Conservation (phyloP, 2,113 vertebrate species). For the Aleadryas rufinucha region DNA sequence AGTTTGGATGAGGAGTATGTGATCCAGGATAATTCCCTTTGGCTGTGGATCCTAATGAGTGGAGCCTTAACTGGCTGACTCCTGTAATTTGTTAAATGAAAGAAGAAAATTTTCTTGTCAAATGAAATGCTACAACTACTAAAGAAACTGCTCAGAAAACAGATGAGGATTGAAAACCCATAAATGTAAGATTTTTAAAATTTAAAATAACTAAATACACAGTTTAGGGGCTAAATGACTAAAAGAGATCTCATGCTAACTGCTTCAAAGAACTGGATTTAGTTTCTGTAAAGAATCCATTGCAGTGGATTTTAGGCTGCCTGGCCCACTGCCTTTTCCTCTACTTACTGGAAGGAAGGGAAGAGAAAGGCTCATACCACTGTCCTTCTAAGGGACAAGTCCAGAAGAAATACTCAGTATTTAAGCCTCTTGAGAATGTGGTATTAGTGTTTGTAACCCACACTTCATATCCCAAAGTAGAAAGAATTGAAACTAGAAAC, state of each 20-base stretch:
- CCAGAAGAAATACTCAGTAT: not conserved
- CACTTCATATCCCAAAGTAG: not conserved
- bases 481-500: constrained; percentile 28
- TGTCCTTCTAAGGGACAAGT: not conserved
- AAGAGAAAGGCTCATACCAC: not conserved
- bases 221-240: not conserved
- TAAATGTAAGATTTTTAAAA: not conserved
- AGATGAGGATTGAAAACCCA: not conserved
- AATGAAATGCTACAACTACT: not conserved
- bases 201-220: not conserved
- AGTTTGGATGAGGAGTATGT: not conserved
- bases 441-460: not conserved
- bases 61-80: not conserved
- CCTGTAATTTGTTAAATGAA: not conserved
- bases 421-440: constrained; percentile 1
- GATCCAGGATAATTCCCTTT: not conserved
- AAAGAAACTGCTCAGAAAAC: not conserved
- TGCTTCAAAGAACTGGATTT: not conserved
- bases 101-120: not conserved
- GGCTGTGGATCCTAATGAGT: not conserved
- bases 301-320: not conserved
- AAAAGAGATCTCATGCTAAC: not conserved
- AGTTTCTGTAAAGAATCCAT: not conserved
- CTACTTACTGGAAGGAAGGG: not conserved
- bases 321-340: not conserved